phyloP scores from a whole-genome alignment of 2,113 vertebrate species.

The Amazona guildingii region DNA sequence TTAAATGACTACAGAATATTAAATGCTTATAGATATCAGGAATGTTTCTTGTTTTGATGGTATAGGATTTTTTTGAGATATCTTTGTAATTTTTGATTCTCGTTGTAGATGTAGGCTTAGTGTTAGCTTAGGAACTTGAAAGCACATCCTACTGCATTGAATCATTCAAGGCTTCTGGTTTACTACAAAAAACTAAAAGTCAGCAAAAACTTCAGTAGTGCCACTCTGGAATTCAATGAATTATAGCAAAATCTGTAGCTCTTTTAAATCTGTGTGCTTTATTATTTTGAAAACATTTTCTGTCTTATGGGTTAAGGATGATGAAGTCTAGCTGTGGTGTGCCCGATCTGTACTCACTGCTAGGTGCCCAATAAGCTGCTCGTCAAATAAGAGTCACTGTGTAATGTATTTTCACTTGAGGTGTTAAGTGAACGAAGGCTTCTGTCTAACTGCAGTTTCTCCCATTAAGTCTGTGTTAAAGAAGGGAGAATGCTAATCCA shows the following conservation, averaged over 20 bases:
- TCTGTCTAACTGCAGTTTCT: not conserved
- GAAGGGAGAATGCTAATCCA: not conserved
- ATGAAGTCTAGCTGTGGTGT: not conserved
- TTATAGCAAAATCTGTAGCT: not conserved
- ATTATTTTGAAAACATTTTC: not conserved
- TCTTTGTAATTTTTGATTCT: not conserved
- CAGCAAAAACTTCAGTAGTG: not conserved
- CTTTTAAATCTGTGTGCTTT: not conserved
- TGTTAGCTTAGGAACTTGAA: not conserved
- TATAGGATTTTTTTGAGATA: not conserved
- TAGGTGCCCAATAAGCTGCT: not conserved
- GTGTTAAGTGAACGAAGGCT: not conserved
- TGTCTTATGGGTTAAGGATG: not conserved
- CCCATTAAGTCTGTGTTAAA: not conserved
- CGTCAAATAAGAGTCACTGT: not conserved
- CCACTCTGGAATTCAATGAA: not conserved
- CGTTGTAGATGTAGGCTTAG: not conserved
- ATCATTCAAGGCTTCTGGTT: not conserved
- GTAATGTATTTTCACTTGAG: not conserved
- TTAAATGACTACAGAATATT: not conserved
- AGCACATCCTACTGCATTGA: not conserved
- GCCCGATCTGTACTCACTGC: not conserved
- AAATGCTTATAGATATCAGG: not conserved
- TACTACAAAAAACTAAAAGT: not conserved
- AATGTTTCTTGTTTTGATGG: rapidly evolving